Percentiles rank a stretch among this genome's conserved stretches.
These are phyloP conservation scores for Lutraria lutraria DNA, from an alignment of 2,888 invertebrate species.

Conservation along the genomic window DNA sequence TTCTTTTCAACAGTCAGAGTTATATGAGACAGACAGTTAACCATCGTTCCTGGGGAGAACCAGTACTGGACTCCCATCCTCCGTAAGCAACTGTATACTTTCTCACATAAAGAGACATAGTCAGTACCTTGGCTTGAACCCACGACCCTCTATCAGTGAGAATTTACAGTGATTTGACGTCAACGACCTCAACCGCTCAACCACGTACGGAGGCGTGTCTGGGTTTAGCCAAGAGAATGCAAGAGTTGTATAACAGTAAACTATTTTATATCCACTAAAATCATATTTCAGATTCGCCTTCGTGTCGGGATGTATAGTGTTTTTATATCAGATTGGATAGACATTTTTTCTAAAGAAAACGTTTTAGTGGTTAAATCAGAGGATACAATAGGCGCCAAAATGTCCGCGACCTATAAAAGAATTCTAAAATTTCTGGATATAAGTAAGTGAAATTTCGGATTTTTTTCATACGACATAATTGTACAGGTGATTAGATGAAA, in stretches of 20 bases:
- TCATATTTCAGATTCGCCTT: constrained; percentile 72
- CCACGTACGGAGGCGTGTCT: too few relatives aligned
- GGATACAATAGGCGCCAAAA: constrained; percentile 67
- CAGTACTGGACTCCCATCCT: too few relatives aligned
- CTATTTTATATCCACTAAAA: not conserved
- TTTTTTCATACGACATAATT: too few relatives aligned
- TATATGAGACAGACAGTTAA: too few relatives aligned
- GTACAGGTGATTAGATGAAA: not conserved
- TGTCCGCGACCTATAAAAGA: constrained; percentile 43
- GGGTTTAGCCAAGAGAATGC: not conserved
- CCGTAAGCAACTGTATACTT: too few relatives aligned
- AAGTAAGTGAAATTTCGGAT: constrained; percentile 69
- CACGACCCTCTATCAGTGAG: too few relatives aligned
- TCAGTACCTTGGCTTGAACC: too few relatives aligned
- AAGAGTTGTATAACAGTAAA: not conserved
- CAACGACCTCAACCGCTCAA: too few relatives aligned
- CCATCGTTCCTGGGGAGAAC: too few relatives aligned
- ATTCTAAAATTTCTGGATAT: constrained; percentile 76
- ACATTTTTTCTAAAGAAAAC: constrained; percentile 75
- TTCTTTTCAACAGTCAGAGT: too few relatives aligned
- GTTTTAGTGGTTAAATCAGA: constrained; percentile 77
- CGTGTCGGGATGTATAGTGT: constrained; percentile 79
- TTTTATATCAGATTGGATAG: constrained; percentile 80
- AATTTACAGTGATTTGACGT: too few relatives aligned
- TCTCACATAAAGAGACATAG: too few relatives aligned